Conservation (phyloP, 2,888 invertebrate species). For the Patella caerulea region DNA sequence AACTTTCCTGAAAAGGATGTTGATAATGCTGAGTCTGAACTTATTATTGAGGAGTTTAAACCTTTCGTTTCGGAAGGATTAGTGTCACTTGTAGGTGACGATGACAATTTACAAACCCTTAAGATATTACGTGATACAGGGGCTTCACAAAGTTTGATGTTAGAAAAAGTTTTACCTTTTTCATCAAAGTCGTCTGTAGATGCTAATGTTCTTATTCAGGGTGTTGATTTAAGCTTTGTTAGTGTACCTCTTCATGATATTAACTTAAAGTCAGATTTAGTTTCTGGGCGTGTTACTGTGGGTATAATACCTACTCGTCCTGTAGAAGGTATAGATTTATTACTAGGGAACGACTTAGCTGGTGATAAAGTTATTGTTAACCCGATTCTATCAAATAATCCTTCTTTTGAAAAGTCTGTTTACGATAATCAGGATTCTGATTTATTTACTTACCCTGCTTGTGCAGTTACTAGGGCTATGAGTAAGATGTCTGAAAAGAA, state of each 20-base stretch:
- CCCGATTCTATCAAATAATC: conserved; percentile 6
- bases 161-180: conserved; percentile 29
- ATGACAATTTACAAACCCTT: conserved; percentile 13
- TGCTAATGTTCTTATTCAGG: conserved; percentile 31
- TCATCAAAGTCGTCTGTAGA: conserved; percentile 25
- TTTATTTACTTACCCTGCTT: too few species aligned
- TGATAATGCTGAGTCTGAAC: too few species aligned
- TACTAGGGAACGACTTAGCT: conserved; percentile 35
- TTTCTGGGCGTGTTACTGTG: conserved; percentile 31
- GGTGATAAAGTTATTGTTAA: conserved; percentile 27
- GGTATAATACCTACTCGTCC: conserved; percentile 31
- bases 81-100: neutral
- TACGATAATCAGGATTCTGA: too few species aligned
- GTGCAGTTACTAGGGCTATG: too few species aligned
- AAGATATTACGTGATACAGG: conserved; percentile 35
- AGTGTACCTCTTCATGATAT: conserved; percentile 34
- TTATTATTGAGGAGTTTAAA: too few species aligned
- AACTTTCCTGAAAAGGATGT: conserved; percentile 16
- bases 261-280: conserved; percentile 28
- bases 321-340: conserved; percentile 32
- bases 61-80: too few species aligned
- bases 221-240: conserved; percentile 30
- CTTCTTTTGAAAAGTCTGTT: too few species aligned
- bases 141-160: conserved; percentile 36
- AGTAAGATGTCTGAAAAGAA: too few species aligned